Percentiles rank a stretch among this genome's conserved stretches.
phyloP scores from a whole-genome alignment of 2,113 vertebrate genomes.

The Sphyrna mokarran region DNA sequence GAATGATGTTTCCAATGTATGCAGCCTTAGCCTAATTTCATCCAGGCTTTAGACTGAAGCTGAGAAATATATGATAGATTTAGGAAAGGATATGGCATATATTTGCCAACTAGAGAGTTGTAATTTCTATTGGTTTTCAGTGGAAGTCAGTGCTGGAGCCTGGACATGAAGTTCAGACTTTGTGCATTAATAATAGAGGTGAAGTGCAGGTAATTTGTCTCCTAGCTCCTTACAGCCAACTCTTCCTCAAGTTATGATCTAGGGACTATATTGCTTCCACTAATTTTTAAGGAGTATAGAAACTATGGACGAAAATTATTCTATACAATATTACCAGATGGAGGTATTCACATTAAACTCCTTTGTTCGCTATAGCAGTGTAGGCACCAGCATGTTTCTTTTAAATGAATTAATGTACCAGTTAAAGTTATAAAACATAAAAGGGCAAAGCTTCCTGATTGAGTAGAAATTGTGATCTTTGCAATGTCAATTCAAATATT shows the following conservation, averaged over 20 bases:
- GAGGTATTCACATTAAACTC: neutral
- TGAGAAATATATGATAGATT: neutral
- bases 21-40: neutral
- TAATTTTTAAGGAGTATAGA: neutral
- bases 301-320: neutral
- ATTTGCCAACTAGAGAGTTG: neutral
- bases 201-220: neutral
- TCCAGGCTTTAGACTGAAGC: neutral
- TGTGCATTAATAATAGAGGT: neutral
- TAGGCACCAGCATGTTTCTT: neutral
- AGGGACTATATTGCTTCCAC: neutral
- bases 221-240: neutral
- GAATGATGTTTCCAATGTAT: neutral
- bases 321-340: neutral
- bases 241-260: neutral
- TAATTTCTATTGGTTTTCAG: neutral
- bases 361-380: neutral
- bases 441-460: neutral
- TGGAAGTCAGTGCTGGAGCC: neutral
- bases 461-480: neutral
- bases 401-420: neutral
- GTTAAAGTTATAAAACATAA: neutral
- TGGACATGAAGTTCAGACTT: neutral
- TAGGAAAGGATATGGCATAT: neutral
- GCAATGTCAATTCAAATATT: neutral